These are phyloP conservation scores for Cheumatopsyche charites DNA, from an alignment of 1,140 invertebrate genomes.

Conservation along the genomic window DNA sequence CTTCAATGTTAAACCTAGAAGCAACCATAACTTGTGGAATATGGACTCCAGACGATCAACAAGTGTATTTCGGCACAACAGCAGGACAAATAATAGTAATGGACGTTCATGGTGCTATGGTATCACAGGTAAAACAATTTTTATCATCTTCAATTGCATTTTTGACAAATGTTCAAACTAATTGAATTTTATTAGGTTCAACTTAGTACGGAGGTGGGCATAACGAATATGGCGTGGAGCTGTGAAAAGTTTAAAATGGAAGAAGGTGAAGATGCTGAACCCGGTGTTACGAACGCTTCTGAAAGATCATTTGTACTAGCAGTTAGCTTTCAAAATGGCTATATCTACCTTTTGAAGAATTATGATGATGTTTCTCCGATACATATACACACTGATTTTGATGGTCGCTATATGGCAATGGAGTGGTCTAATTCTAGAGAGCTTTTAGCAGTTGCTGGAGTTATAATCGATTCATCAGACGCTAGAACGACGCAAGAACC, in stretches of 20 bases:
- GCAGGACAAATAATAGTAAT: slow-evolving; percentile 93
- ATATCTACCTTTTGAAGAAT: slow-evolving; percentile 84
- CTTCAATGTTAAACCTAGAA: slow-evolving; percentile 93
- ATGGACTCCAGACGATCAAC: slow-evolving; percentile 97
- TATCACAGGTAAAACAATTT: slow-evolving; percentile 88
- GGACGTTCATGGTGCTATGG: slow-evolving; percentile 94
- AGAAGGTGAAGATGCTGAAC: slow-evolving; percentile 78
- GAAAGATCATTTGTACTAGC: slow-evolving; percentile 78
- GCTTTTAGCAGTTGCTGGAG: slow-evolving; percentile 90
- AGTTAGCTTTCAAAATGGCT: slow-evolving; percentile 86
- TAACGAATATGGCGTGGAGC: slow-evolving; percentile 92
- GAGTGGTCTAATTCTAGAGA: slow-evolving; percentile 97
- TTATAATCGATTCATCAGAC: slow-evolving; percentile 52
- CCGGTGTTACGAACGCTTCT: slow-evolving; percentile 60
- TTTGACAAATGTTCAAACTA: background rate
- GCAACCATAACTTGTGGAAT: slow-evolving; percentile 94
- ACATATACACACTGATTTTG: slow-evolving; percentile 81
- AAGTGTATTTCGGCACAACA: slow-evolving; percentile 95
- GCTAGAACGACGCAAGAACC: slow-evolving; percentile 51
- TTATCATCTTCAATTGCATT: background rate
- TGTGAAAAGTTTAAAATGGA: slow-evolving; percentile 99
- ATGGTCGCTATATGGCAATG: slow-evolving; percentile 78
- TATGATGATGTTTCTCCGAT: slow-evolving; percentile 92
- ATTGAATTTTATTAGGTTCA: slow-evolving; percentile 69
- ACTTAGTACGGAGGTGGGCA: slow-evolving; percentile 77